phyloP scores from a whole-genome alignment of 2,888 invertebrate genomes.

The Andrena haemorrhoa region DNA sequence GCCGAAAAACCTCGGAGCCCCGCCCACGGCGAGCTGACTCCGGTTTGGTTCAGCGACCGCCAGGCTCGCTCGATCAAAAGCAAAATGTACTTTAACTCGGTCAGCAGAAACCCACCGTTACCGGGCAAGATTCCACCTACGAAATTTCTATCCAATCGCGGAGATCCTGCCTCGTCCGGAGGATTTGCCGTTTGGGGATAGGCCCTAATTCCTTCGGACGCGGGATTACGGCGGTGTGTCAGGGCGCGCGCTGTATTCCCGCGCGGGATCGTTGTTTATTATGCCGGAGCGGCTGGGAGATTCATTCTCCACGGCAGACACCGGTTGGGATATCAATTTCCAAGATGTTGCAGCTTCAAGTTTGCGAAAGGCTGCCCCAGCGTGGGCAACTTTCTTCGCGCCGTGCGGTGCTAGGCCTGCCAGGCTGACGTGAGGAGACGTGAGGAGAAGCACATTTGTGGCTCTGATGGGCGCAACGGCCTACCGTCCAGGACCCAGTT shows the following conservation, averaged over 20 bases:
- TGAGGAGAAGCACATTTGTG: conserved; percentile 19
- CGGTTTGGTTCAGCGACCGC: conserved; percentile 21
- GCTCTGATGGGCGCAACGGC: background rate
- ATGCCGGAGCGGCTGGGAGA: conserved; percentile 17
- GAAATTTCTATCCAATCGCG: conserved; percentile 47
- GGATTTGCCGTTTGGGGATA: conserved; percentile 18
- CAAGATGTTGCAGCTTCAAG: conserved; percentile 20
- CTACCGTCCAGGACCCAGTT: too few species aligned
- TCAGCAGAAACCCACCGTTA: conserved; percentile 61
- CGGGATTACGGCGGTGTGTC: background rate
- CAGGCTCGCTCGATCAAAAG: conserved; percentile 15
- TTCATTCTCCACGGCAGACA: conserved; percentile 42
- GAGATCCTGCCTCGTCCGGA: background rate
- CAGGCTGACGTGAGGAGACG: conserved; percentile 22
- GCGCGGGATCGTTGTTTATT: conserved; percentile 42
- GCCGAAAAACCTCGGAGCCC: conserved; percentile 44
- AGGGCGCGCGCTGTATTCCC: background rate
- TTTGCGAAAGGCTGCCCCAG: conserved; percentile 33
- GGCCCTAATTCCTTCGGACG: background rate
- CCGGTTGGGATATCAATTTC: conserved; percentile 46
- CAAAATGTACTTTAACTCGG: conserved; percentile 42
- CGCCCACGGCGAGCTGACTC: conserved; percentile 61
- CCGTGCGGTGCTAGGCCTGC: background rate
- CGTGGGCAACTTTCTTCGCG: conserved; percentile 31
- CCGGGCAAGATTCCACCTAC: conserved; percentile 12